Percentiles rank a stretch among this genome's conserved stretches.
phyloP scores from a whole-genome alignment of 1,140 invertebrate genomes.

The Phymorhynchus buccinoides region DNA sequence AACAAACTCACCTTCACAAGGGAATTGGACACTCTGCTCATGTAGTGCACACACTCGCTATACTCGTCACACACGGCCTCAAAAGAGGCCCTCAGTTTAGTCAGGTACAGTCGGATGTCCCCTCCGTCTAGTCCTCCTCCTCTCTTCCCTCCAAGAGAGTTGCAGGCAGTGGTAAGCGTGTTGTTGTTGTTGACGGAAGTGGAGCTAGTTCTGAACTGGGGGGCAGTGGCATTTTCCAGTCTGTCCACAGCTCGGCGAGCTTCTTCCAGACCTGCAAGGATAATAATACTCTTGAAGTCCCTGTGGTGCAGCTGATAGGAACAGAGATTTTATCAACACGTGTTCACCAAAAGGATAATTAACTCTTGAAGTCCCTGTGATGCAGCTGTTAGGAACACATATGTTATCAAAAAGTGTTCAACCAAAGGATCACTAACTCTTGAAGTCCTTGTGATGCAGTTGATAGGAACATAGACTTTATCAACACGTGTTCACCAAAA shows the following conservation, averaged over 20 bases:
- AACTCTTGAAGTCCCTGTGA: no score
- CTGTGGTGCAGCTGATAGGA: no score
- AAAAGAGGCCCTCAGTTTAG: constrained; percentile 4
- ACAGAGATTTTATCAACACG: no score
- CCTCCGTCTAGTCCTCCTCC: not conserved
- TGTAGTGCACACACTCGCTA: constrained; percentile 27
- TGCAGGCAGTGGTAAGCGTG: not conserved
- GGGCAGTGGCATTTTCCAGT: not conserved
- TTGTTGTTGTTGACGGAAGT: not conserved
- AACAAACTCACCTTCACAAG: not conserved
- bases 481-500: no score
- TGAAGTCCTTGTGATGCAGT: no score
- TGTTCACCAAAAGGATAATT: no score
- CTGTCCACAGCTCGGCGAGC: constrained; percentile 21
- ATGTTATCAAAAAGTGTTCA: no score
- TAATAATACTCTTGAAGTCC: no score
- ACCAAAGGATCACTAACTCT: no score
- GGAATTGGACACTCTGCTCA: constrained; percentile 21
- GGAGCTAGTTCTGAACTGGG: not conserved
- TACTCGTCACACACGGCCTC: constrained; percentile 37
- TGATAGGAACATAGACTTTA: no score
- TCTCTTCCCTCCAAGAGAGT: not conserved
- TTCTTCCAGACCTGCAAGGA: not conserved
- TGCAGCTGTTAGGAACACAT: no score
- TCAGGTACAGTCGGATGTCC: not conserved